Evolutionary conservation across 2,888 invertebrate species (phyloP).

Genomic region (Dione juno): DNA sequence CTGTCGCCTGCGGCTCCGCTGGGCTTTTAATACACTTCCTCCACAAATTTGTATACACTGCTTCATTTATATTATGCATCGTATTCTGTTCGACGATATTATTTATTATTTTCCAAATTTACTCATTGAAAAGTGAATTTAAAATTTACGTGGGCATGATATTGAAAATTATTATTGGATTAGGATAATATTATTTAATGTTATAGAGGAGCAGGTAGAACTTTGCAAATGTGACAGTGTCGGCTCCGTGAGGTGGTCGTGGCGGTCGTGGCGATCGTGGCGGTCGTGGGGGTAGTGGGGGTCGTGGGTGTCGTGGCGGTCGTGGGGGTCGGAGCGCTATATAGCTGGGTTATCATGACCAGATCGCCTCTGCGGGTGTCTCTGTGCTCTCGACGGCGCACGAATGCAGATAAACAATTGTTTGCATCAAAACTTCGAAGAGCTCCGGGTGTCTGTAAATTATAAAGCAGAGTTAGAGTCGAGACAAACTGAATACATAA

Average conservation of each 20-base stretch:
- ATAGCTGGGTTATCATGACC: neutral
- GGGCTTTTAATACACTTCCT: conserved; percentile 29
- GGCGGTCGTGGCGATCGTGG: neutral
- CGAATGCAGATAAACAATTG: conserved; percentile 27
- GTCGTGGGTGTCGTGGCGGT: neutral
- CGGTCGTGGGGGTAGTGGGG: neutral
- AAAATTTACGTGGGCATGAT: neutral
- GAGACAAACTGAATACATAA: conserved; percentile 46
- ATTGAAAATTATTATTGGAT: neutral
- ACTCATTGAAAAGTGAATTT: neutral
- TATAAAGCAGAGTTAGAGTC: conserved; percentile 32
- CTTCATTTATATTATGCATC: conserved; percentile 26
- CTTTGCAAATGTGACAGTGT: neutral
- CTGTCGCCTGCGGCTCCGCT: conserved; percentile 26
- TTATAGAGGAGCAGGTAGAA: neutral
- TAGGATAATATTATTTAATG: neutral
- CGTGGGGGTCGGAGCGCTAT: neutral
- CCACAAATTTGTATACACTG: conserved; percentile 23
- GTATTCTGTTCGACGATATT: conserved; percentile 4
- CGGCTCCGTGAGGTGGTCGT: neutral
- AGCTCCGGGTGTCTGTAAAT: conserved; percentile 27
- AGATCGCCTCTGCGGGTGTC: neutral
- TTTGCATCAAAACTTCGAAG: conserved; percentile 14
- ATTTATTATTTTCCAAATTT: neutral
- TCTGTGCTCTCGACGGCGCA: neutral